Evolutionary conservation across 2,888 invertebrate species (phyloP).

Genomic region (Heliconius hortense): DNA sequence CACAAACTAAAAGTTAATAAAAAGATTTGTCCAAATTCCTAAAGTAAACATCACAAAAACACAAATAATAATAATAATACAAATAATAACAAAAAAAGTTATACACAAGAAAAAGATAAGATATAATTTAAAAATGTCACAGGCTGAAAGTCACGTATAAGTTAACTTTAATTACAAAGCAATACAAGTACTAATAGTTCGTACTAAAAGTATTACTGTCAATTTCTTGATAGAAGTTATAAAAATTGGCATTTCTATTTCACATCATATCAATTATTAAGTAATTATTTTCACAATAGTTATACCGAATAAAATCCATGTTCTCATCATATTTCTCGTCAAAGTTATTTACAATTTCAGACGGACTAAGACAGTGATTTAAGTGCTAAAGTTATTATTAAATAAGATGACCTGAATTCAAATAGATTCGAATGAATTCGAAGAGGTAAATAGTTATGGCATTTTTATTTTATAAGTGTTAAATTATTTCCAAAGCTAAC

Average conservation of each 20-base stretch:
- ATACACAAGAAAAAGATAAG: too few relatives aligned
- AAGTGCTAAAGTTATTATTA: not conserved
- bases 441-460: not conserved
- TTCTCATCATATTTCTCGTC: not conserved
- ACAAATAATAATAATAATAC: too few relatives aligned
- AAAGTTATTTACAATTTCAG: slow-evolving; percentile 9
- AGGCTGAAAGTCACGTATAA: too few relatives aligned
- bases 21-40: too few relatives aligned
- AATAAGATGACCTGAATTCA: slow-evolving; percentile 2
- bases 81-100: too few relatives aligned
- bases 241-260: too few relatives aligned
- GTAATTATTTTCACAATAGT: not conserved
- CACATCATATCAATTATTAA: not conserved
- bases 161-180: not conserved
- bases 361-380: not conserved
- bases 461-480: not conserved
- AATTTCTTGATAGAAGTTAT: too few relatives aligned
- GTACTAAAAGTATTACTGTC: not conserved
- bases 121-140: too few relatives aligned
- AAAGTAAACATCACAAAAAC: too few relatives aligned
- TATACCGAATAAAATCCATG: not conserved
- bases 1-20: too few relatives aligned
- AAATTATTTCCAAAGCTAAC: not conserved
- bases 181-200: not conserved
- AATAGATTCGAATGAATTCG: not conserved